These are phyloP conservation scores for Nyctibius grandis DNA, from an alignment of 2,797 vertebrate genomes.

Conservation along the genomic window DNA sequence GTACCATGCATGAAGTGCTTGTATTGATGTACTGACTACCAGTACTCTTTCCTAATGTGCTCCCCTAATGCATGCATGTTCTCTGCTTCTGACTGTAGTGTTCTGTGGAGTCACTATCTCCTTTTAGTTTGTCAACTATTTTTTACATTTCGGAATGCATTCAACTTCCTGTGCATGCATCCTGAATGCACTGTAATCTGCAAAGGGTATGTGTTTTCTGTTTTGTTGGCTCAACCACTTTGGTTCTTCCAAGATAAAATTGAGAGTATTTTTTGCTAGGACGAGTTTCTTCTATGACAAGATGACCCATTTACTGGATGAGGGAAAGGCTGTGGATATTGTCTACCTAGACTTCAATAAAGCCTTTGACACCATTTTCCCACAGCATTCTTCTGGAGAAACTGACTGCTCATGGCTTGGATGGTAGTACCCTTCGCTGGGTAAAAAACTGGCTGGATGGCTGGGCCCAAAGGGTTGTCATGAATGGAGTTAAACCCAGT, in stretches of 20 bases:
- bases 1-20: not conserved
- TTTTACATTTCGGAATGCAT: not conserved
- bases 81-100: not conserved
- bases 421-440: no score
- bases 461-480: no score
- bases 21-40: fast-evolving
- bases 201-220: not conserved
- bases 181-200: not conserved
- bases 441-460: no score
- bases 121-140: not conserved
- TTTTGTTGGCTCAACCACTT: not conserved
- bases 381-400: no score
- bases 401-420: no score
- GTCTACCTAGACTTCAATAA: no score
- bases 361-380: no score
- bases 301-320: no score
- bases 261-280: not conserved
- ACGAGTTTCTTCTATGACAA: not conserved
- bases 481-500: no score
- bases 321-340: no score
- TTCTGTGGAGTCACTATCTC: not conserved
- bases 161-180: not conserved
- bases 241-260: not conserved
- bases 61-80: not conserved
- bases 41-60: not conserved